A percentile compares a stretch with the other conserved stretches of the same genome.
phyloP scores from a whole-genome alignment of 2,113 vertebrate species.

The Sander vitreus region DNA sequence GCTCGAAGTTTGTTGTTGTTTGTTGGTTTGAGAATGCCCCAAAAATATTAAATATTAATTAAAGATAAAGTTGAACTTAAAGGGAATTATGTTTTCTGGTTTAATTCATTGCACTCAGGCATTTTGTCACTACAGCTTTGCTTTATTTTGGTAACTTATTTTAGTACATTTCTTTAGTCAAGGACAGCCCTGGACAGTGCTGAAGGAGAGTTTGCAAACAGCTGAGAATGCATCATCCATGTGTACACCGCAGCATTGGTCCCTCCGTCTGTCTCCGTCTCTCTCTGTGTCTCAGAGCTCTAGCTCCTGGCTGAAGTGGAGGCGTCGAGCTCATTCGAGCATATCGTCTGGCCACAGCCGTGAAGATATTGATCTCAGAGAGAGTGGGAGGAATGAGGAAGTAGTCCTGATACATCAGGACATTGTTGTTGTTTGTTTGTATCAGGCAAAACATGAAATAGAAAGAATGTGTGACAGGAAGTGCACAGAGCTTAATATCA shows the following conservation, averaged over 20 bases:
- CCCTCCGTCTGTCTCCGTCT: slow-evolving; percentile 13
- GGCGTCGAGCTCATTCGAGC: slow-evolving; percentile 54
- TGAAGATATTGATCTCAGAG: slow-evolving; percentile 73
- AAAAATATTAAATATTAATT: no score
- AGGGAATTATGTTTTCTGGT: no score
- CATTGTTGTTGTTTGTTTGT: slow-evolving; percentile 28
- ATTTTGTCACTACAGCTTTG: no score
- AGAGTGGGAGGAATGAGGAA: slow-evolving; percentile 73
- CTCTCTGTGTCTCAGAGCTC: neutral
- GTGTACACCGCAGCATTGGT: neutral
- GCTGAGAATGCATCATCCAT: neutral
- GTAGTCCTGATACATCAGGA: slow-evolving; percentile 53
- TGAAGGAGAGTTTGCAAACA: neutral
- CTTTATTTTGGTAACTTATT: no score
- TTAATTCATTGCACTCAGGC: no score
- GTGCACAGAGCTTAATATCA: slow-evolving; percentile 48
- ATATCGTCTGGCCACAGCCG: slow-evolving; percentile 54
- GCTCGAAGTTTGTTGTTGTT: no score
- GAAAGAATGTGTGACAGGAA: slow-evolving; percentile 61
- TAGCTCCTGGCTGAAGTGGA: slow-evolving; percentile 10
- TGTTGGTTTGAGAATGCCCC: no score
- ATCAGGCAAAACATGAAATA: slow-evolving; percentile 39
- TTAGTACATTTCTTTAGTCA: no score
- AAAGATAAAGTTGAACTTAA: no score
- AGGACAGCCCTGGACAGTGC: neutral